Percentiles rank a stretch among this genome's conserved stretches.
Conservation (phyloP, 2,888 invertebrate genomes). For the Mythimna lalbum region DNA sequence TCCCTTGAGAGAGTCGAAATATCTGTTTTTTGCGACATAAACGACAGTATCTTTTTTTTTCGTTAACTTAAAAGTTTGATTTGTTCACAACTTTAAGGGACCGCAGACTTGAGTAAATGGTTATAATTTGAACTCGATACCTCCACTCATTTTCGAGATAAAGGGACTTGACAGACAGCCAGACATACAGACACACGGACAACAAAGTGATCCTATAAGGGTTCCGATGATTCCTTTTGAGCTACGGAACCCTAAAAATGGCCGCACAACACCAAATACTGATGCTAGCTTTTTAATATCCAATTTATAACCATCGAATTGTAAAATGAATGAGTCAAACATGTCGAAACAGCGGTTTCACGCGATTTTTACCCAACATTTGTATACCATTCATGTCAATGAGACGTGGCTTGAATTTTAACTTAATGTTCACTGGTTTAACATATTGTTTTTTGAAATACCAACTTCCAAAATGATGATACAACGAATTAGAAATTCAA, state of each 20-base stretch:
- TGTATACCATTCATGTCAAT: slow-evolving; percentile 33
- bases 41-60: too few relatives aligned
- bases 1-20: too few relatives aligned
- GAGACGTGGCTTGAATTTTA: slow-evolving; percentile 50
- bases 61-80: too few relatives aligned
- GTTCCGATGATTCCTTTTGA: too few relatives aligned
- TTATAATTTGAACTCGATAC: too few relatives aligned
- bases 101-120: too few relatives aligned
- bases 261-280: slow-evolving; percentile 16
- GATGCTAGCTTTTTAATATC: slow-evolving; percentile 32
- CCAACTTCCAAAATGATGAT: slow-evolving; percentile 33
- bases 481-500: slow-evolving; percentile 39
- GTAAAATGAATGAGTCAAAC: slow-evolving; percentile 54
- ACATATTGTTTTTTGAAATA: slow-evolving; percentile 48
- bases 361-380: slow-evolving; percentile 50
- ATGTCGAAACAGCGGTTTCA: slow-evolving; percentile 58
- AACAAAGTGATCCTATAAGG: too few relatives aligned
- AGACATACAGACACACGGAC: too few relatives aligned
- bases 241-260: neutral
- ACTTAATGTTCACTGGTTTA: slow-evolving; percentile 37
- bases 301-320: slow-evolving; percentile 46
- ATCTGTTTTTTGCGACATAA: too few relatives aligned
- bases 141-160: too few relatives aligned
- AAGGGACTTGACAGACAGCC: too few relatives aligned
- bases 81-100: too few relatives aligned